These are phyloP conservation scores for Heliconius melpomene DNA, from an alignment of 1,140 invertebrate genomes.

Conservation along the genomic window DNA sequence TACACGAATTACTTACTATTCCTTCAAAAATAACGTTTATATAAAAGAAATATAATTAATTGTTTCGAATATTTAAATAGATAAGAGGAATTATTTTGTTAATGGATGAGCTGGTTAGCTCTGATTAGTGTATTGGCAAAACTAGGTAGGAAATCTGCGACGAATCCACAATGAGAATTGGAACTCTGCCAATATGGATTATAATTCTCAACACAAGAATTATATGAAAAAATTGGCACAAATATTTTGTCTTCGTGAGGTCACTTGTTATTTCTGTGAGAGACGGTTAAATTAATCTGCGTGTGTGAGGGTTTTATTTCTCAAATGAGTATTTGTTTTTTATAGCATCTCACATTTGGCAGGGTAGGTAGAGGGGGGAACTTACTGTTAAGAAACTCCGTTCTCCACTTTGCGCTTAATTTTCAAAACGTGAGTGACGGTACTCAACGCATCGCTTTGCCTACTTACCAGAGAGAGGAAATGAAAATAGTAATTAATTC, in stretches of 20 bases:
- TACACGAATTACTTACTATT: neutral
- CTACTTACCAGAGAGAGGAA: too few species aligned
- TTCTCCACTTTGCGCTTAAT: too few species aligned
- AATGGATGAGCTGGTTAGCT: conserved; percentile 7
- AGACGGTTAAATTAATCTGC: conserved; percentile 26
- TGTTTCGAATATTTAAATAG: neutral
- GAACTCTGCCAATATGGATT: conserved; percentile 63
- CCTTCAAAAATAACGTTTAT: neutral
- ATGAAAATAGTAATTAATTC: too few species aligned
- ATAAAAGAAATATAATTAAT: neutral
- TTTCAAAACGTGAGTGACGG: too few species aligned
- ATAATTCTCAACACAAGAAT: conserved; percentile 58
- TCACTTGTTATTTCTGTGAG: conserved; percentile 58
- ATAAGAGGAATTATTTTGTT: neutral
- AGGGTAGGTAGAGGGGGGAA: too few species aligned
- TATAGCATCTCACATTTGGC: too few species aligned
- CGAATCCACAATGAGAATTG: conserved; percentile 67
- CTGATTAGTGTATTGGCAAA: conserved; percentile 64
- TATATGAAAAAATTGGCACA: conserved; percentile 73
- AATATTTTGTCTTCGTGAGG: conserved; percentile 64
- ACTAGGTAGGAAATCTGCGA: conserved; percentile 63
- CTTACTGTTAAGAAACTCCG: too few species aligned
- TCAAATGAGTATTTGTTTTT: neutral
- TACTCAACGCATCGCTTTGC: too few species aligned
- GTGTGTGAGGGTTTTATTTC: neutral